Evolutionary conservation across 2,113 vertebrate genomes (phyloP).

Genomic region (Stigmatopora argus): DNA sequence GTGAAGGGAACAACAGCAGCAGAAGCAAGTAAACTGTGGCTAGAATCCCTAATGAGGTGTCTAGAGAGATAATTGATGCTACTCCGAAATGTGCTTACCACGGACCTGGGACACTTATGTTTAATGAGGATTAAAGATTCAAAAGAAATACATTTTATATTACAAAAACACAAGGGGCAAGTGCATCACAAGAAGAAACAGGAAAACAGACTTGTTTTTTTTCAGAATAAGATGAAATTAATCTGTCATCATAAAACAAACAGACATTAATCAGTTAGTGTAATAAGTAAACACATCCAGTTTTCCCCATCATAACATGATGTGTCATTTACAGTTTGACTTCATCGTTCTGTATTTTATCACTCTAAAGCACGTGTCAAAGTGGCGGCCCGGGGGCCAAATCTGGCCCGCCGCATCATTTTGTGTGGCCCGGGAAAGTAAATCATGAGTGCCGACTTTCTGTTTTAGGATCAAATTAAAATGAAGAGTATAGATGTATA

Average conservation of each 20-base stretch:
- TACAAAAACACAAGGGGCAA: slow-evolving; percentile 19
- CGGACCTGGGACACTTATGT: slow-evolving; percentile 32
- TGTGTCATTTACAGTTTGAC: neutral
- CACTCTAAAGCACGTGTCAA: too few species aligned
- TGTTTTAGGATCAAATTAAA: too few species aligned
- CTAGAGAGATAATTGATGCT: slow-evolving; percentile 51
- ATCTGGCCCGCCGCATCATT: too few species aligned
- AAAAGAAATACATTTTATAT: slow-evolving; percentile 62
- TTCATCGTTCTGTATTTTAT: too few species aligned
- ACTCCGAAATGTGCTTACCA: slow-evolving; percentile 52
- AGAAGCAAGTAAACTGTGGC: slow-evolving; percentile 37
- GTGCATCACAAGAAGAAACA: slow-evolving; percentile 5
- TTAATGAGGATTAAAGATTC: slow-evolving; percentile 67
- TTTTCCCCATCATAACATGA: neutral
- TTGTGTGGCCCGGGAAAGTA: too few species aligned
- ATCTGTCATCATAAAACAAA: neutral
- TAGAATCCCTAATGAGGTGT: slow-evolving; percentile 61
- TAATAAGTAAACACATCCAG: neutral
- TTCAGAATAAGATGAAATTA: neutral
- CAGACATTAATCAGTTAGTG: neutral
- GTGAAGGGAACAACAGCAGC: slow-evolving; percentile 32
- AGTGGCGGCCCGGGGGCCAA: too few species aligned
- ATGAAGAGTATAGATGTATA: too few species aligned
- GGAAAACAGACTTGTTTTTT: slow-evolving; percentile 11
- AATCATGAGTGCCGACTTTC: too few species aligned